Conservation (phyloP, 1,140 invertebrate species). For the Halesus radiatus region DNA sequence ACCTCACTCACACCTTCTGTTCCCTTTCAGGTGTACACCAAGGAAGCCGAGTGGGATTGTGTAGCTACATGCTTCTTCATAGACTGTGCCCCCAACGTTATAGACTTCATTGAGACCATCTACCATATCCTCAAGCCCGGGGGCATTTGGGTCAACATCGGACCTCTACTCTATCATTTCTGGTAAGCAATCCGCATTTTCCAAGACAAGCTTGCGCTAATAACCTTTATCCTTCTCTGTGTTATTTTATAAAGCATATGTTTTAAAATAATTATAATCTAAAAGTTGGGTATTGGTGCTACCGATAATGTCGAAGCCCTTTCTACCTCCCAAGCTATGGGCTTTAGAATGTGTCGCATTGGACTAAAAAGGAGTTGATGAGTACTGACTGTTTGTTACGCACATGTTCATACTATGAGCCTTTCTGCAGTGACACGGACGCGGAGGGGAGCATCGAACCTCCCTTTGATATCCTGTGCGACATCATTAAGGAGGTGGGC, state of each 20-base stretch:
- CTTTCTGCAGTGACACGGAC: conserved; percentile 80
- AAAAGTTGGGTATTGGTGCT: no score
- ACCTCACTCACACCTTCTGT: not conserved
- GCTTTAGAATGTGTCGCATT: no score
- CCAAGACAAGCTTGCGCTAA: no score
- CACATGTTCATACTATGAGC: not conserved
- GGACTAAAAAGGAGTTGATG: no score
- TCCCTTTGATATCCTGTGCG: conserved; percentile 86
- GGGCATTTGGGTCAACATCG: conserved; percentile 91
- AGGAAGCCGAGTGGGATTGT: conserved; percentile 88
- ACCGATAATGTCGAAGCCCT: no score
- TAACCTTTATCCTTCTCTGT: no score
- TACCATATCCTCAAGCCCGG: conserved; percentile 92
- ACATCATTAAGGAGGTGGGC: conserved; percentile 88
- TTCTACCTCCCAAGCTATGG: no score
- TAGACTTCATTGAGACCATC: conserved; percentile 95
- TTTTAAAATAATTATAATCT: no score
- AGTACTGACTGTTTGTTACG: no score
- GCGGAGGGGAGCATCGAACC: conserved; percentile 95
- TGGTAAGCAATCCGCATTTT: conserved; percentile 58
- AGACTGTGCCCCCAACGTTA: conserved; percentile 96
- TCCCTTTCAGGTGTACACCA: conserved; percentile 78
- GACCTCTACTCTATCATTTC: conserved; percentile 95
- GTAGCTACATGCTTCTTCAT: conserved; percentile 98
- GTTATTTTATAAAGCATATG: no score